These are phyloP conservation scores for Diorhabda elongata DNA, from an alignment of 1,140 invertebrate genomes.

Conservation along the genomic window DNA sequence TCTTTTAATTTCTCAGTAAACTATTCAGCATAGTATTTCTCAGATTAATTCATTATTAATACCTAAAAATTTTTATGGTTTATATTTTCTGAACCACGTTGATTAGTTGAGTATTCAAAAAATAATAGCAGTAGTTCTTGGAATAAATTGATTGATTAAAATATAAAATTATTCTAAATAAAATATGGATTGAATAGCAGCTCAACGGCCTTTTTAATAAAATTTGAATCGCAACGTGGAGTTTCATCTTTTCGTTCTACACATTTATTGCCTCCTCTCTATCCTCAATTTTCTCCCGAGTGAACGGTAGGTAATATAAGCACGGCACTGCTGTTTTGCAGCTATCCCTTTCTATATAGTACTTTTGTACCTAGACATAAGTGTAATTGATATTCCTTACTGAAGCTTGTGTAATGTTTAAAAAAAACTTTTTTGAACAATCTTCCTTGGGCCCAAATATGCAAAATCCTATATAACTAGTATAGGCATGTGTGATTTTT, in stretches of 20 bases:
- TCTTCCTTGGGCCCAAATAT: slow-evolving; percentile 49
- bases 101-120: no score
- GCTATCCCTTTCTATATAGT: slow-evolving; percentile 29
- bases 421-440: slow-evolving; percentile 44
- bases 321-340: slow-evolving; percentile 37
- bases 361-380: slow-evolving; percentile 39
- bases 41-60: no score
- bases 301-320: slow-evolving; percentile 25
- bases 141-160: no score
- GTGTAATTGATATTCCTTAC: slow-evolving; percentile 39
- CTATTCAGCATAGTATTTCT: no score
- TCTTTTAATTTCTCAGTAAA: no score
- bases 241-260: slow-evolving; percentile 13
- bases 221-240: slow-evolving; percentile 1
- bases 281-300: slow-evolving; percentile 15
- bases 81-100: no score
- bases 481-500: slow-evolving; percentile 48
- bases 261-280: slow-evolving; percentile 12
- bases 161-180: no score
- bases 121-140: no score
- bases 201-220: not conserved
- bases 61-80: no score
- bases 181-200: not conserved
- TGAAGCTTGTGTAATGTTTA: slow-evolving; percentile 40
- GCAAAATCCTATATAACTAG: slow-evolving; percentile 44